These are phyloP conservation scores for Clupea harengus DNA, from an alignment of 2,113 vertebrate genomes.

Conservation along the genomic window DNA sequence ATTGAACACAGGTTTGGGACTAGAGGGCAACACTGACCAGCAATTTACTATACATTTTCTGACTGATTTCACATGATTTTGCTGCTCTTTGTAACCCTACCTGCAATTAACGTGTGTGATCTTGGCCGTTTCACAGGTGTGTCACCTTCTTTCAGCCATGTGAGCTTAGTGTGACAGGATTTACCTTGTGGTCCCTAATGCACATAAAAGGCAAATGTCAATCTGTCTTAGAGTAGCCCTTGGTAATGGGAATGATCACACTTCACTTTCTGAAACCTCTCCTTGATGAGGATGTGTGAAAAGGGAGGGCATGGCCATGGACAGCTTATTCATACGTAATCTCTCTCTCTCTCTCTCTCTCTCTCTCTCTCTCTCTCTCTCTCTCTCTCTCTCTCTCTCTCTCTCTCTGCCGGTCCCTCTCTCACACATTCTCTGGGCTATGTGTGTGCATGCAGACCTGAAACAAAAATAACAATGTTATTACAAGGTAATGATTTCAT, in stretches of 20 bases:
- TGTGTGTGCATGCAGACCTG: background rate
- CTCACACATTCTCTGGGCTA: conserved; percentile 16
- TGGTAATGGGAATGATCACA: conserved; percentile 53
- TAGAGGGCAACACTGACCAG: background rate
- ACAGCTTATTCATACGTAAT: conserved; percentile 17
- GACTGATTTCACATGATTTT: background rate
- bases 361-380: background rate
- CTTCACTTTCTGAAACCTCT: conserved; percentile 37
- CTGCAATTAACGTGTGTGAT: background rate
- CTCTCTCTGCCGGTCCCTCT: background rate
- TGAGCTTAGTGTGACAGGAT: background rate
- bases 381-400: background rate
- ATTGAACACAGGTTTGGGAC: background rate
- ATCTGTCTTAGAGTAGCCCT: conserved; percentile 29
- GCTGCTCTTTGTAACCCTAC: background rate
- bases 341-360: background rate
- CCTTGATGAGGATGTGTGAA: conserved; percentile 50
- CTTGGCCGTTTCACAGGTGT: background rate
- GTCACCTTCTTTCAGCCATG: background rate
- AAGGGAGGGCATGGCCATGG: conserved; percentile 35
- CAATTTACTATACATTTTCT: background rate
- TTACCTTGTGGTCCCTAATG: conserved; percentile 3
- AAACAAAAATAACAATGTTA: conserved; percentile 22
- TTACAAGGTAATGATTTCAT: background rate
- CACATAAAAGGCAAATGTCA: conserved; percentile 50